Evolutionary conservation across 1,140 invertebrate species (phyloP).

Genomic region (Nasonia giraulti): DNA sequence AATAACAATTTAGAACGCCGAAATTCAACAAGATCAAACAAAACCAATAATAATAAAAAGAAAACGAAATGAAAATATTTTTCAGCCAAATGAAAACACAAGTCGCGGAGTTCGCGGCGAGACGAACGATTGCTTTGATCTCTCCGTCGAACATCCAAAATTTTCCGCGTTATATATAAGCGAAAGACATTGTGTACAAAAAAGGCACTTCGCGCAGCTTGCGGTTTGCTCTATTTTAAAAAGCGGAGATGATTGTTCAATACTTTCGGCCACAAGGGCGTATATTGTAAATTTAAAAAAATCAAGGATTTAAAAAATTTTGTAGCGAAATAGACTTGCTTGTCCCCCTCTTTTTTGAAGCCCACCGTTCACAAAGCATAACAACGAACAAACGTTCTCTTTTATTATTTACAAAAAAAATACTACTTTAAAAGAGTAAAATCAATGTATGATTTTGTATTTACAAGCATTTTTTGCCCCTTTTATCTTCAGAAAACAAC

Average conservation of each 20-base stretch:
- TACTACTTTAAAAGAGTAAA: slow-evolving; percentile 16
- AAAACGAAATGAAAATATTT: slow-evolving; percentile 33
- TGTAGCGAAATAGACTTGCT: slow-evolving; percentile 31
- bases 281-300: slow-evolving; percentile 10
- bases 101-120: slow-evolving; percentile 12
- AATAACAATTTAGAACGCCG: slow-evolving; percentile 39
- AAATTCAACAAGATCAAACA: slow-evolving; percentile 27
- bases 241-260: slow-evolving; percentile 45
- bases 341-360: background rate
- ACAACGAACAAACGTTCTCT: slow-evolving; percentile 34
- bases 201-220: slow-evolving; percentile 60
- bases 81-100: slow-evolving; percentile 28
- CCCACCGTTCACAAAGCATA: slow-evolving; percentile 13
- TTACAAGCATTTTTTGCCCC: slow-evolving; percentile 27
- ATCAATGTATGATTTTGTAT: slow-evolving; percentile 21
- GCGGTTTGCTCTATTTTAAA: slow-evolving; percentile 42
- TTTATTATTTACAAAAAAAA: slow-evolving; percentile 26
- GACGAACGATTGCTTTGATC: slow-evolving; percentile 4
- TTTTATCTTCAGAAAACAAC: slow-evolving; percentile 1
- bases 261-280: slow-evolving; percentile 40
- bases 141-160: slow-evolving; percentile 33
- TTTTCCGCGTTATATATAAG: slow-evolving; percentile 29
- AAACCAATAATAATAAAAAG: background rate
- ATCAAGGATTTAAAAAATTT: slow-evolving; percentile 7
- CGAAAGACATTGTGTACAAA: slow-evolving; percentile 50